A percentile compares a stretch with the other conserved stretches of the same genome.
Evolutionary conservation across 2,888 invertebrate genomes (phyloP).

Genomic region (Melieria crassipennis): DNA sequence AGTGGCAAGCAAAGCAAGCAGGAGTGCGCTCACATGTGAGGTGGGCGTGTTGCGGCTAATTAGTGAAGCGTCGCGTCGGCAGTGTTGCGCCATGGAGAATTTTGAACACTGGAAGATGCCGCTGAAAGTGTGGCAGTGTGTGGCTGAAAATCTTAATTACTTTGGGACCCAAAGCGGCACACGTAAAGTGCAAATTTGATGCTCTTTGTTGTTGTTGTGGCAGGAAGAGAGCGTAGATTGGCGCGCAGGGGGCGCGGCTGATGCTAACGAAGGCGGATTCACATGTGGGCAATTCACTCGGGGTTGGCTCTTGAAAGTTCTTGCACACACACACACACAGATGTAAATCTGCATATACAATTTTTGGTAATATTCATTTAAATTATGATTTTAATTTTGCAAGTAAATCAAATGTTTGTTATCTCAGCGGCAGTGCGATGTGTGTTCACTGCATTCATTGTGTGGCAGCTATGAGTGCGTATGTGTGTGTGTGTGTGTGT

Average conservation of each 20-base stretch:
- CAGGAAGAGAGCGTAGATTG: background rate
- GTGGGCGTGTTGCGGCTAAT: slow-evolving; percentile 20
- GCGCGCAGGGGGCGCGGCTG: background rate
- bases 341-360: slow-evolving; percentile 3
- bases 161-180: background rate
- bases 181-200: background rate
- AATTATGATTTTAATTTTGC: slow-evolving; percentile 41
- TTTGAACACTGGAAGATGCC: no score
- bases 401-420: slow-evolving; percentile 41
- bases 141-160: slow-evolving; percentile 19
- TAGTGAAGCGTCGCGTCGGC: background rate
- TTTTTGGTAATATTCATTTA: slow-evolving; percentile 38
- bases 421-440: slow-evolving; percentile 5
- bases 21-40: background rate
- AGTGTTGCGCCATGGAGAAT: background rate
- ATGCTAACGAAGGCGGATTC: slow-evolving; percentile 17
- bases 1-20: no score
- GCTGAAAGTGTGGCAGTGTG: background rate
- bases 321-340: background rate
- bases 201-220: background rate
- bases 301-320: background rate
- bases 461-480: background rate
- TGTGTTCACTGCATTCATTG: no score
- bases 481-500: background rate
- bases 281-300: slow-evolving; percentile 15